phyloP scores from a whole-genome alignment of 2,797 vertebrate genomes.

The Valencia hispanica region DNA sequence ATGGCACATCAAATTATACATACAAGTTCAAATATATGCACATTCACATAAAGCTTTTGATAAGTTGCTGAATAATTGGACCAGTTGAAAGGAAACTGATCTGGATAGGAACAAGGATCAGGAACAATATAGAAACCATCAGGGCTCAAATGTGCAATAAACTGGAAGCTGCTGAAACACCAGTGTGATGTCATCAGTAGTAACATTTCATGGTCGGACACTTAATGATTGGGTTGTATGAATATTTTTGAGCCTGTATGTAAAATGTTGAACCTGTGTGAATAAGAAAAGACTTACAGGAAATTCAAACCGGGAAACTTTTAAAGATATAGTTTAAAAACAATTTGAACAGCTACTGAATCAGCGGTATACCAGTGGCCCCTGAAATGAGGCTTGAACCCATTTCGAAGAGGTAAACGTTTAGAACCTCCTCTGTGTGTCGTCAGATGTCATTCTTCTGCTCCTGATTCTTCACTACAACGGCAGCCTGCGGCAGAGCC shows the following conservation, averaged over 20 bases:
- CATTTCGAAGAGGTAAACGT: not conserved
- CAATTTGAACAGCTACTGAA: not conserved
- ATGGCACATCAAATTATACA: not conserved
- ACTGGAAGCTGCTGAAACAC: too few relatives aligned
- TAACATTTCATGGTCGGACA: too few relatives aligned
- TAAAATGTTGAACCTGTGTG: not conserved
- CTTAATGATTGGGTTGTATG: too few relatives aligned
- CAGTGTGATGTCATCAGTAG: too few relatives aligned
- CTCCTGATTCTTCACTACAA: slow-evolving; percentile 87
- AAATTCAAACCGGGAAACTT: not conserved
- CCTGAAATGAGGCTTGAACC: slow-evolving; percentile 15
- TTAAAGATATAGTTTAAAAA: not conserved
- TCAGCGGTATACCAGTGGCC: not conserved
- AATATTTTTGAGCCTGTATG: not conserved
- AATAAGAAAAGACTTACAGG: not conserved
- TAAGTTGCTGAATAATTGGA: too few relatives aligned
- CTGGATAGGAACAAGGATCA: too few relatives aligned
- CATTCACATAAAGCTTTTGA: not conserved
- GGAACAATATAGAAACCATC: too few relatives aligned
- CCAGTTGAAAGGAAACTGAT: too few relatives aligned
- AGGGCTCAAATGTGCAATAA: too few relatives aligned
- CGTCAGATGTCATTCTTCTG: slow-evolving; percentile 87
- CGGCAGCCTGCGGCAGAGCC: slow-evolving; percentile 79
- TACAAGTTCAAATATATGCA: not conserved
- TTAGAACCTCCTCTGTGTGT: slow-evolving; percentile 32